Conservation (phyloP, 2,113 vertebrate species). For the Labeo catla region DNA sequence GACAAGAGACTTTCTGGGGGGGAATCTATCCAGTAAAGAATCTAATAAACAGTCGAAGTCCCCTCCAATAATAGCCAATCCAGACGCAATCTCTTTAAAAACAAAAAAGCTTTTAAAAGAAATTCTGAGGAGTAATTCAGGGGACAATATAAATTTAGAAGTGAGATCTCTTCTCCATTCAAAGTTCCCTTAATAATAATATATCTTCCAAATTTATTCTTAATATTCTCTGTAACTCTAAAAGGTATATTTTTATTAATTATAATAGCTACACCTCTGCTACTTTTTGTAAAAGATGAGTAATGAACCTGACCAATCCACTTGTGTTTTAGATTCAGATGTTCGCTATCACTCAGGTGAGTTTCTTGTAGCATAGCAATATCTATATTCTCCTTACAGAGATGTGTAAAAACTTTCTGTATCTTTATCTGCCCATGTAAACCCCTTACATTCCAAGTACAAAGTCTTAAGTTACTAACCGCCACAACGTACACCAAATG, state of each 20-base stretch:
- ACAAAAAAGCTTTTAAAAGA: neutral
- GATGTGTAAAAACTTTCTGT: neutral
- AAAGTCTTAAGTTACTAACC: neutral
- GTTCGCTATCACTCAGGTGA: neutral
- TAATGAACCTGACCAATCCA: neutral
- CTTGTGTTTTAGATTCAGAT: neutral
- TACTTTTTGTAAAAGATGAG: neutral
- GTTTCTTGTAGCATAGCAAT: neutral
- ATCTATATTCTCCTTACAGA: neutral
- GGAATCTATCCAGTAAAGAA: neutral
- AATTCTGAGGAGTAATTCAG: neutral
- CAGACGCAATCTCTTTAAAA: neutral
- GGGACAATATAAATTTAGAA: neutral
- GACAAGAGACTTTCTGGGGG: neutral
- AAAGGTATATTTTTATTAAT: neutral
- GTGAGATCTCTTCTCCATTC: neutral
- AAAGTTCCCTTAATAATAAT: neutral
- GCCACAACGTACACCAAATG: neutral
- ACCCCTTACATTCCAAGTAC: neutral
- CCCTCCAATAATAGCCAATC: neutral
- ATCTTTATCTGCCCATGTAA: neutral
- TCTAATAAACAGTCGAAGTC: neutral
- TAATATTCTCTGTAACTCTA: neutral
- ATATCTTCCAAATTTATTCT: neutral
- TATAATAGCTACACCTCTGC: neutral